Base-by-base conservation (phyloP, 2,113 vertebrate species). In the Antechinus flavipes region DNA sequence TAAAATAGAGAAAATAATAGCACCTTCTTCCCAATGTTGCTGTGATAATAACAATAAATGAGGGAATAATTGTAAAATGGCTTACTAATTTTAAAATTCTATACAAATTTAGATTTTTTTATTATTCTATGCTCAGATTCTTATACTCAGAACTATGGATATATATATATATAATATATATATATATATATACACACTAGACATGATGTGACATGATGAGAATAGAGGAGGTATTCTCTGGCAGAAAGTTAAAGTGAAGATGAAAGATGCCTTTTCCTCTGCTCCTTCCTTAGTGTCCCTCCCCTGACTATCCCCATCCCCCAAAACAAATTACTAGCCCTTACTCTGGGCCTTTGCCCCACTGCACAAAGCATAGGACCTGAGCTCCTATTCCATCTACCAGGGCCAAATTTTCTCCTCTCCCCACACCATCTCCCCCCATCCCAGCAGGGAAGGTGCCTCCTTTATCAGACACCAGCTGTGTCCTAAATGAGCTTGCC, bases 401-500 rank as follows among this genome's bases (percentile, higher is more conserved):
- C 61, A 68, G 61, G 61, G n/a, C n/a, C 68, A 84, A 42, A n/a
- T 42, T 84, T 84, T 84, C 19, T 84, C 68, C n/a, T 84, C 68
- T 84, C 68, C 68, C n/a, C n/a, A n/a, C 68, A 23, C 16, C 68
- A 12, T 61, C 47, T 84, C 50, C 89, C 56, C 89, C 49, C n/a
- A 93, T 27, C 61, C 23, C 3, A 8, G 91, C 14, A 0, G 94
- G 94, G 90, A 91, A 92, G 89, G 68, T 58, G 54, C n/a, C 1
- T 0, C 46, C 56, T 47, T 98, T 98, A 98, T 98, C 97, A 97
- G 90, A 49, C 89, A 54, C 96, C 96, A 97, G 97, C 96, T 97
- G 96, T 30, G 92, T 52, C 91, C 96, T 89, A 95, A 95, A 96
- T 93, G 84, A 95, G 95, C 93, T 91, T 94, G 84, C 93, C 94